Evolutionary conservation across 1,140 invertebrate species (phyloP).

Genomic region (Eubasilissa regina): DNA sequence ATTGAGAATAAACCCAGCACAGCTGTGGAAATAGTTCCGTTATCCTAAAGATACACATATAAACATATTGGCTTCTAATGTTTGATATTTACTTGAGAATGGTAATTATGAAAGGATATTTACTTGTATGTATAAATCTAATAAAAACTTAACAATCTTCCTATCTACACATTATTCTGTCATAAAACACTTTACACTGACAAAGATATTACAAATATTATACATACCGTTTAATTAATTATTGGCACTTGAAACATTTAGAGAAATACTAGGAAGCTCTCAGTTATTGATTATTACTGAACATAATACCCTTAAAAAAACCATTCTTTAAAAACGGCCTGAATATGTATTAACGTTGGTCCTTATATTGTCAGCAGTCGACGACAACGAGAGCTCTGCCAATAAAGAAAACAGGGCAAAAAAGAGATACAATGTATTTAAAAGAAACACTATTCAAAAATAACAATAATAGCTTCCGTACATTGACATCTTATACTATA

Average conservation of each 20-base stretch:
- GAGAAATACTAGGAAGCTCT: constrained; percentile 61
- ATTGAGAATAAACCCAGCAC: constrained; percentile 12
- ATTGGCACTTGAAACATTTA: constrained; percentile 61
- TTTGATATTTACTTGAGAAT: constrained; percentile 27
- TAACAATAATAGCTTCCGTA: background rate
- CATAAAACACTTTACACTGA: constrained; percentile 53
- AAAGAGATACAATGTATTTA: background rate
- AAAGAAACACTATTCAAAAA: constrained; percentile 1
- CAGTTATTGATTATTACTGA: constrained; percentile 60
- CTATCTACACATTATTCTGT: constrained; percentile 56
- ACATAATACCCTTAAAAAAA: constrained; percentile 54
- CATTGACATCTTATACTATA: background rate
- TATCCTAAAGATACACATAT: constrained; percentile 28
- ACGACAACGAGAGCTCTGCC: constrained; percentile 54
- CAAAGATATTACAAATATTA: constrained; percentile 56
- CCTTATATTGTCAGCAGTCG: constrained; percentile 56
- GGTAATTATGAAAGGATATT: constrained; percentile 36
- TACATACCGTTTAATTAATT: constrained; percentile 55
- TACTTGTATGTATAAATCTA: constrained; percentile 43
- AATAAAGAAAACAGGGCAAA: constrained; percentile 29
- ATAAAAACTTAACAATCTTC: constrained; percentile 57
- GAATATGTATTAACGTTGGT: constrained; percentile 55
- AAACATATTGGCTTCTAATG: constrained; percentile 19
- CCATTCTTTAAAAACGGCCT: constrained; percentile 24
- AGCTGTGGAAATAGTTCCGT: background rate